Base-by-base conservation (phyloP, 2,797 vertebrate genomes). In the Zonotrichia albicollis region DNA sequence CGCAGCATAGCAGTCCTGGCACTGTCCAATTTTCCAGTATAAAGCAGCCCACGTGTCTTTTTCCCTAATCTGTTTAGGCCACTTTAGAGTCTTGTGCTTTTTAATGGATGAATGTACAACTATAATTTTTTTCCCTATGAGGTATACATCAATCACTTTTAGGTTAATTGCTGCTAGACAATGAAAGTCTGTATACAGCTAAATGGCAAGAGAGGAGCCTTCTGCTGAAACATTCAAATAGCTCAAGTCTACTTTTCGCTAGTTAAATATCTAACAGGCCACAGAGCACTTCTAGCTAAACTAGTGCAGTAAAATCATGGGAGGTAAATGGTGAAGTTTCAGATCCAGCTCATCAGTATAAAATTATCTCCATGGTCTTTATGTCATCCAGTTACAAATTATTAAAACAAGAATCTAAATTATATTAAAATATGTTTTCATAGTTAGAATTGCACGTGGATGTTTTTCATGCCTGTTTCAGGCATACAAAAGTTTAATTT, bases 111-210 rank as follows among this genome's bases (percentile, higher is more conserved):
- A 80, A 51, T 21, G 74, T 32, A 75, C 46, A 88, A 11, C 75
- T 88, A 6, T 53, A 76, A 60, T 43, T 65, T 97, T 97, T 97
- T 96, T 95, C 87, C 87, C 84, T 93, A 81, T 1, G 4, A 96
- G 91, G 32, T 60, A 74, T 89, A 94, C 88, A 94, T 95, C 93
- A 92, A 95, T 97, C 96, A 90, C 38, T 96, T 95, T 88, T 87
- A 76, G 42, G 54, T 95, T 96, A 97, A 97, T 96, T 97, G 91
- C 90, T 94, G 46, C 66, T 94, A 94, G 73, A 84, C 87, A 93
- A n/a, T 86, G 38, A 65, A 83, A 95, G 46, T 66, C 58, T 58
- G 68, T 78, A 45, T 53, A 66, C 68, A 90, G 70, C 54, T 90
- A 97, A 96, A 60, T 84, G 79, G 80, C 64, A 91, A 96, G 96